Evolutionary conservation across 92 coral and sea anemone species (phyloP), one percentile per base, ranked within the genome.

Genomic region (Palythoa grandiflora): DNA sequence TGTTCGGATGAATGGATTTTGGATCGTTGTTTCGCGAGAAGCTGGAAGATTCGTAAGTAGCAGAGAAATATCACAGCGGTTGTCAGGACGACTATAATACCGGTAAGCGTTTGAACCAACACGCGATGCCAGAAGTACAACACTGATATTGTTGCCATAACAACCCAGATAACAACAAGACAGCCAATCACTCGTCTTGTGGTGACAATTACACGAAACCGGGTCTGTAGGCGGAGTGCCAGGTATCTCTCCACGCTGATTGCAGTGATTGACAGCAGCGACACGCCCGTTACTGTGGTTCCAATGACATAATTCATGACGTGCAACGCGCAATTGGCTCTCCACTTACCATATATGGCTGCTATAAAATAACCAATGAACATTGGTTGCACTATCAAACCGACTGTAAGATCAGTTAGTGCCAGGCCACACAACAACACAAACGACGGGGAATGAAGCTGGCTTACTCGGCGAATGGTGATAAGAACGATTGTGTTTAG

Each of bases 251-350:
- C 86, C 53, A 81, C 63, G 20, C 86, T 52, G 14, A 81, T 81
- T 51, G 86, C 75, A 47, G 86, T 81, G 61, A 81, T 81, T 81
- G 86, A 44, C 75, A 81, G 86, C 61, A 81, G 17, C 44, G 86
- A 81, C 9, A 65, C 86, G 3, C 86, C 86, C 6, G 86, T 81
- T 47, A 81, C 37, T 20, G 40, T 71, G 60, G 63, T 81, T 81
- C 86, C 86, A 28, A 21, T 28, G 21, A 81, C 63, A 7, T 36
- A 13, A 15, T 48, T 81, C 20, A 81, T 9, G 19, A 81, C 86
- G 48, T 81, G 86, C 20, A 81, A 68, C 19, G 61, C 75, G 48
- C 86, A 81, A 61, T 81, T 81, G 13, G 35, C 61, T n/a, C 54
- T 47, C 86, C 86, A 81, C 17, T 63, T 81, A n/a, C 63, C 16